phyloP scores from a whole-genome alignment of 2,888 invertebrate genomes.

The Clusia tigrina region DNA sequence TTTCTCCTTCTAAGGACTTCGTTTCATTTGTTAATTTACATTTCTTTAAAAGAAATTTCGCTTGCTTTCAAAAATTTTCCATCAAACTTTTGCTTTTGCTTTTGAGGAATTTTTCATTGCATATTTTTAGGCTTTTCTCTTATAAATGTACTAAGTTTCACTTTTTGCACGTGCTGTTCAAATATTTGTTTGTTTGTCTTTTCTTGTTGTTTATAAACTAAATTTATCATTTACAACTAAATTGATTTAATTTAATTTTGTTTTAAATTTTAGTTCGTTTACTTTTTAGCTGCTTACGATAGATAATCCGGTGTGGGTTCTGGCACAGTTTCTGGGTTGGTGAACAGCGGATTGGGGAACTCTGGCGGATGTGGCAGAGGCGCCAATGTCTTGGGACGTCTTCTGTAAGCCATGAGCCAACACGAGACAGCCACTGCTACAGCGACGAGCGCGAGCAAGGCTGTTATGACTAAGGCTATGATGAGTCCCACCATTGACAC shows the following conservation, averaged over 20 bases:
- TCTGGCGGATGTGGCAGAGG: slow-evolving; percentile 94
- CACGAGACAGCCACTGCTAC: slow-evolving; percentile 94
- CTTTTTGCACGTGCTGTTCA: slow-evolving; percentile 59
- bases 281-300: slow-evolving; percentile 61
- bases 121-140: slow-evolving; percentile 32
- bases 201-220: slow-evolving; percentile 24
- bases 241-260: slow-evolving; percentile 26
- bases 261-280: slow-evolving; percentile 15
- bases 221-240: slow-evolving; percentile 41
- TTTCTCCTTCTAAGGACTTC: slow-evolving; percentile 47
- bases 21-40: slow-evolving; percentile 21
- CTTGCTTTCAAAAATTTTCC: slow-evolving; percentile 40
- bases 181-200: slow-evolving; percentile 43
- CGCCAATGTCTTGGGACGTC: slow-evolving; percentile 85
- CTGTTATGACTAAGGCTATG: slow-evolving; percentile 90
- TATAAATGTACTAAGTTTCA: slow-evolving; percentile 36
- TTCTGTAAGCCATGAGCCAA: slow-evolving; percentile 93
- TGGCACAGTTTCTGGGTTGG: slow-evolving; percentile 80
- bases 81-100: slow-evolving; percentile 33
- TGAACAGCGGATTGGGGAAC: slow-evolving; percentile 93
- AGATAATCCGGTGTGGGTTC: slow-evolving; percentile 85
- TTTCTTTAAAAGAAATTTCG: slow-evolving; percentile 8
- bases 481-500: slow-evolving; percentile 93
- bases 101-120: slow-evolving; percentile 28
- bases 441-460: slow-evolving; percentile 88